Percentiles rank a stretch among this genome's conserved stretches.
Evolutionary conservation across 2,888 invertebrate genomes (phyloP).

Genomic region (Machimus atricapillus): DNA sequence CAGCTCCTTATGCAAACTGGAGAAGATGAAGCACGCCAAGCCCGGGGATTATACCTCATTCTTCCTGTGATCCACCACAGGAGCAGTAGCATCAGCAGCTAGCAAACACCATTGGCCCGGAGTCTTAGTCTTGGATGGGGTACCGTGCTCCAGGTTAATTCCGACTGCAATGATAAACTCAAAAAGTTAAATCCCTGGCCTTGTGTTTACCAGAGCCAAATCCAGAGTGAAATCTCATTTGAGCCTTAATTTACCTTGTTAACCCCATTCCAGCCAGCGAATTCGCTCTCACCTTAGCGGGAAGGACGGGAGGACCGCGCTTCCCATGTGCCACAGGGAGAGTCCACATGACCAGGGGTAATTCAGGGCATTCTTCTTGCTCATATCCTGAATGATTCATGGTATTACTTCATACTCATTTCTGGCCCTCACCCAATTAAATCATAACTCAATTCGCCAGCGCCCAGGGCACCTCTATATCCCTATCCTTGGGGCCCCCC

Average conservation of each 20-base stretch:
- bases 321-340: not conserved
- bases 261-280: not conserved
- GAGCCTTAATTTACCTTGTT: constrained; percentile 35
- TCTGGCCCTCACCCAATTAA: constrained; percentile 35
- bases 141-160: not conserved
- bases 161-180: constrained; percentile 29
- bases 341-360: constrained; percentile 8
- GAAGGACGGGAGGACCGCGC: too few species aligned
- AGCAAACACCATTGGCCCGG: not conserved
- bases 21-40: not conserved
- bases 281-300: not conserved
- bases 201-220: constrained; percentile 4
- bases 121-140: not conserved
- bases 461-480: not conserved
- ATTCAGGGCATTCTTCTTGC: constrained; percentile 19
- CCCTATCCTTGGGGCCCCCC: not conserved
- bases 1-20: not conserved
- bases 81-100: not conserved
- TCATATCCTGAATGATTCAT: constrained; percentile 32
- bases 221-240: constrained; percentile 32
- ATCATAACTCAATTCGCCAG: constrained; percentile 31
- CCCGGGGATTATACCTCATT: not conserved
- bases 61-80: not conserved
- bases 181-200: constrained; percentile 22
- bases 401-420: constrained; percentile 12